Evolutionary conservation across 2,888 invertebrate species (phyloP).

Genomic region (Endotricha flammealis): DNA sequence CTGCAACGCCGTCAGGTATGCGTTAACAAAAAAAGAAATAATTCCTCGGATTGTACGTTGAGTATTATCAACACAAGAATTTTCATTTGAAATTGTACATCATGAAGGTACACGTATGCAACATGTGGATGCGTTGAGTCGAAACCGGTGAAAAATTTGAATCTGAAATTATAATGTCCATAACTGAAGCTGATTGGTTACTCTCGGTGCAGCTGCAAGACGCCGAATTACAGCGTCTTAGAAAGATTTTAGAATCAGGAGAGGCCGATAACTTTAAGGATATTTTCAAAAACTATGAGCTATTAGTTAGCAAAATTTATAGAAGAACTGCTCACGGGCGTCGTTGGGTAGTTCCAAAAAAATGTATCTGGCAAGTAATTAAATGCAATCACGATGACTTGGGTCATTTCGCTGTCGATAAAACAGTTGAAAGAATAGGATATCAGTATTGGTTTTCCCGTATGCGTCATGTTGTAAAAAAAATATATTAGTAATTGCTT

Average conservation of each 20-base stretch:
- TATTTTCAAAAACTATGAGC: slow-evolving; percentile 23
- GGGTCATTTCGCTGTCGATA: no score
- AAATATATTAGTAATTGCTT: no score
- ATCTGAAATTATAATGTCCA: slow-evolving; percentile 15
- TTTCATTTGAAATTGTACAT: slow-evolving; percentile 18
- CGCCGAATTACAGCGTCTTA: slow-evolving; percentile 12
- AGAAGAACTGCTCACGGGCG: no score
- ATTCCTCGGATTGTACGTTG: slow-evolving; percentile 24
- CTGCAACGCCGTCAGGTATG: slow-evolving; percentile 21
- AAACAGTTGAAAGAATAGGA: neutral
- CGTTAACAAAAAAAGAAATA: slow-evolving; percentile 24
- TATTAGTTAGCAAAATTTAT: slow-evolving; percentile 21
- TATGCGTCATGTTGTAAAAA: slow-evolving; percentile 4
- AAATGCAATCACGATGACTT: no score
- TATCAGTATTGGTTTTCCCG: slow-evolving; percentile 16
- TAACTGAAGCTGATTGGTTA: slow-evolving; percentile 24
- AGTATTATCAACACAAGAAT: slow-evolving; percentile 24
- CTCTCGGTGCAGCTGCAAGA: slow-evolving; percentile 24
- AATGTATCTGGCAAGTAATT: no score
- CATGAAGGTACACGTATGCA: slow-evolving; percentile 20
- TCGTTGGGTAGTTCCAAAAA: no score
- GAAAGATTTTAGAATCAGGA: slow-evolving; percentile 19
- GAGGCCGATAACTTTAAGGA: slow-evolving; percentile 20
- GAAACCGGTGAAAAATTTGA: slow-evolving; percentile 19
- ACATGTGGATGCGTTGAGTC: slow-evolving; percentile 21